Base-by-base conservation (phyloP, 2,888 invertebrate genomes). In the Agrochola litura region DNA sequence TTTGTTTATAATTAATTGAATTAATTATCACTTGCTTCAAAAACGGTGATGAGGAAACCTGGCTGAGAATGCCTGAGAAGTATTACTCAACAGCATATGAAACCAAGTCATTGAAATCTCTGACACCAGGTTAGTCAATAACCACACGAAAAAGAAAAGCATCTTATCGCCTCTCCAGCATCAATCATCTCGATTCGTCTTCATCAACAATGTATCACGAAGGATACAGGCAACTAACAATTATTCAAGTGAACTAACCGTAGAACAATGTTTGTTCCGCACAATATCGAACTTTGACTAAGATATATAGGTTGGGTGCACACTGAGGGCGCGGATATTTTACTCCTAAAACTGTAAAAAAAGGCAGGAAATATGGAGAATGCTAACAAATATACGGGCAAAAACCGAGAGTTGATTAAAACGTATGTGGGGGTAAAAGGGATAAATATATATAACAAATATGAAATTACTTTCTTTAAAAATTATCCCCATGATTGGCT, bases 241-340 rank as follows among this genome's bases (percentile, higher is more conserved):
- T 86, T 89, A 89, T 86, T 84, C 82, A 77, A 89, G 82, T 81
- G 79, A 76, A 77, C 74, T 78, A 46, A 77, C 74, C 77, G 43
- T 81, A 68, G 79, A 86, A 89, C 90, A 88, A 80, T 88, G 88
- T 91, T 89, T 89, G 88, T 87, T 84, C 77, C 79, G 79, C 72
- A 86, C 88, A 88, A 87, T 90, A 88, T 88, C 86, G 78, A 92
- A 90, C 86, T 92, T 92, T 84, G 88, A 85, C 86, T 88, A 81
- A 77, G 75, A 67, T 75, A 71, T 52, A 30, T 54, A 68, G 49
- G 86, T 30, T 54, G 49, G 52, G 6, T 16, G 22, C 19, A 78
- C 77, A 82, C 67, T 65, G 67, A 25, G 58, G 2, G 5, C 9
- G 22, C 10, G 14, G n/a, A 1, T 12, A n/a, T 56, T 10, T n/a